Evolutionary conservation across 2,113 vertebrate genomes (phyloP).

Genomic region (Ibidorhyncha struthersii): DNA sequence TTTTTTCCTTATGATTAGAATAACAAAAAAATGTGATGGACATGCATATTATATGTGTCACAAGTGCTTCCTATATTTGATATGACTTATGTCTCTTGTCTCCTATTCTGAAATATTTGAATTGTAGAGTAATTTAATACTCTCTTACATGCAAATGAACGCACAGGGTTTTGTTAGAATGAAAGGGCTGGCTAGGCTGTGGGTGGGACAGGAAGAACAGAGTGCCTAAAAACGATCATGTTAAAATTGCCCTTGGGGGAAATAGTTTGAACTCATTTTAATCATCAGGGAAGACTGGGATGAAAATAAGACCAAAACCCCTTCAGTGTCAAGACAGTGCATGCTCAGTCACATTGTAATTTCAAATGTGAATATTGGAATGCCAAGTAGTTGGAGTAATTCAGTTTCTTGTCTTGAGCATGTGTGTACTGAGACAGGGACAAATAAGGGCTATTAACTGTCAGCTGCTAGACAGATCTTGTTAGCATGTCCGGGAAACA

Average conservation of each 20-base stretch:
- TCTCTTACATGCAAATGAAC: not conserved
- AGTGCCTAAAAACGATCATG: not conserved
- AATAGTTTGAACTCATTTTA: constrained; percentile 7
- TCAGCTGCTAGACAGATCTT: not conserved
- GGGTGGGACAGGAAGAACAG: not conserved
- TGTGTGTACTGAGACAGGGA: not conserved
- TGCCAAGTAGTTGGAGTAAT: not conserved
- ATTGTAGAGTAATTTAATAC: not conserved
- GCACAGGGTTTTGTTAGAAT: not conserved
- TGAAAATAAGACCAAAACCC: not conserved
- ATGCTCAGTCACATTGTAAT: not conserved
- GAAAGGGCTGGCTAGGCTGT: not conserved
- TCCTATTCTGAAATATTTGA: not conserved
- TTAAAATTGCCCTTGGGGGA: not conserved
- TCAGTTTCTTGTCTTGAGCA: not conserved
- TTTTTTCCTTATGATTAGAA: not conserved
- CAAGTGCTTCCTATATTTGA: not conserved
- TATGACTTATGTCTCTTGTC: not conserved
- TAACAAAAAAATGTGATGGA: not conserved
- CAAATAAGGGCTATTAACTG: not conserved
- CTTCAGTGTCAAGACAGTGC: not conserved
- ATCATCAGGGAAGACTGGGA: not conserved
- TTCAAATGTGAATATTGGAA: not conserved
- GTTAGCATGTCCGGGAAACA: not conserved
- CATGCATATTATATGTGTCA: not conserved